phyloP scores from a whole-genome alignment of 1,140 invertebrate genomes.

The Drosophila repletoides region DNA sequence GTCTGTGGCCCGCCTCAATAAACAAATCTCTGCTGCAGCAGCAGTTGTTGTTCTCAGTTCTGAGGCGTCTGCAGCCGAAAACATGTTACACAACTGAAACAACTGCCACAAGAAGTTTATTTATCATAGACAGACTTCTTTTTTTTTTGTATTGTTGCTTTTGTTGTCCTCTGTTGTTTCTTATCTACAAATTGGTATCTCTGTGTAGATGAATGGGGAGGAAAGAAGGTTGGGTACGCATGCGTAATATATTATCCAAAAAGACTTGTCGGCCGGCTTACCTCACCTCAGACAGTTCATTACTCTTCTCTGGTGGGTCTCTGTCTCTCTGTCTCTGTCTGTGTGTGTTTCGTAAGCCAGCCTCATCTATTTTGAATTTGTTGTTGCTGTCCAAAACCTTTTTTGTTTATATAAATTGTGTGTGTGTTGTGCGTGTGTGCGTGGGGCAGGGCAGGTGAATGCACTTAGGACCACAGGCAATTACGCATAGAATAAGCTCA shows the following conservation, averaged over 20 bases:
- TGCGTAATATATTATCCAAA: slow-evolving; percentile 27
- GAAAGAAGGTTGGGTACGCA: neutral
- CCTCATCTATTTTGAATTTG: slow-evolving; percentile 22
- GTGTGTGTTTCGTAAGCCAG: slow-evolving; percentile 17
- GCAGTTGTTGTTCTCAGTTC: no score
- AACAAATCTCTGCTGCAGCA: no score
- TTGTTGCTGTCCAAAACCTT: slow-evolving; percentile 15
- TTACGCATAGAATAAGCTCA: neutral
- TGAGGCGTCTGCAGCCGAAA: no score
- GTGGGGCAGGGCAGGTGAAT: slow-evolving; percentile 17
- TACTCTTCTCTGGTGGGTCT: no score
- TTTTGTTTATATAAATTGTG: slow-evolving; percentile 8
- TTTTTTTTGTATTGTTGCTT: no score
- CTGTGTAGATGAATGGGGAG: neutral
- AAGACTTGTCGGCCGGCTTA: slow-evolving; percentile 11
- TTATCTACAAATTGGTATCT: slow-evolving; percentile 26
- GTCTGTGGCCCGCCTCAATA: no score
- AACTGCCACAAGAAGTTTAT: slow-evolving; percentile 17
- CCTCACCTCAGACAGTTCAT: slow-evolving; percentile 6
- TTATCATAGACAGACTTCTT: slow-evolving; percentile 24
- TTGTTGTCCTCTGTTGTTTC: no score
- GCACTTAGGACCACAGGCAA: no score
- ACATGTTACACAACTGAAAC: slow-evolving; percentile 24
- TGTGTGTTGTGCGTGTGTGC: neutral
- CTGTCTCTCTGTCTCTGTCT: no score